A percentile compares a stretch with the other conserved stretches of the same genome.
Conservation (phyloP, 2,797 vertebrate genomes). For the Pseudochromis fuscus region DNA sequence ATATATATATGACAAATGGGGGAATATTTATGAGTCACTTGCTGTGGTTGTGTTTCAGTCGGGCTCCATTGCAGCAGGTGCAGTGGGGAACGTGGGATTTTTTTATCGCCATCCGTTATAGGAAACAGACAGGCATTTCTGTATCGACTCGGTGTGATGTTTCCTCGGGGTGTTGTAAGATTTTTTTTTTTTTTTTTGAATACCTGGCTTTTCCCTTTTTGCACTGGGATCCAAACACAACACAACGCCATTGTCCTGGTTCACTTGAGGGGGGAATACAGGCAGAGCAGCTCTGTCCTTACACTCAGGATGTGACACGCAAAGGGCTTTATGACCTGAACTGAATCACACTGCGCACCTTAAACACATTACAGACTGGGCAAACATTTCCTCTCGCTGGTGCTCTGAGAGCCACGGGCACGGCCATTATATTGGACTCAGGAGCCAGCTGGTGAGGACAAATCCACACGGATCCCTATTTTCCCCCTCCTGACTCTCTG, state of each 20-base stretch:
- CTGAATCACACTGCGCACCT: constrained; percentile 78
- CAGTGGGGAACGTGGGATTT: constrained; percentile 45
- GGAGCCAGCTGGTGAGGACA: constrained; percentile 83
- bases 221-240: constrained; percentile 68
- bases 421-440: constrained; percentile 80
- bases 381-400: constrained; percentile 82
- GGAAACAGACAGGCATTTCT: constrained; percentile 64
- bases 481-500: constrained; percentile 78
- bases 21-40: constrained; percentile 70
- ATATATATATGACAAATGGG: constrained; percentile 45
- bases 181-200: constrained; percentile 45
- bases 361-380: constrained; percentile 81
- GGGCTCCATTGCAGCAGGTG: constrained; percentile 80
- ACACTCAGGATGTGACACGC: constrained; percentile 82
- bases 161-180: constrained; percentile 70
- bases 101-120: constrained; percentile 68
- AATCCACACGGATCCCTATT: constrained; percentile 80
- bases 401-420: constrained; percentile 80
- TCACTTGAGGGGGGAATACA: constrained; percentile 56
- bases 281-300: constrained; percentile 66
- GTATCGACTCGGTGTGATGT: constrained; percentile 48
- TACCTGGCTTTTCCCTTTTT: constrained; percentile 39
- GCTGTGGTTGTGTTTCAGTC: constrained; percentile 58
- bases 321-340: constrained; percentile 80
- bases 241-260: constrained; percentile 79